phyloP scores from a whole-genome alignment of 2,888 invertebrate species.

The Drosophila paranaensis region DNA sequence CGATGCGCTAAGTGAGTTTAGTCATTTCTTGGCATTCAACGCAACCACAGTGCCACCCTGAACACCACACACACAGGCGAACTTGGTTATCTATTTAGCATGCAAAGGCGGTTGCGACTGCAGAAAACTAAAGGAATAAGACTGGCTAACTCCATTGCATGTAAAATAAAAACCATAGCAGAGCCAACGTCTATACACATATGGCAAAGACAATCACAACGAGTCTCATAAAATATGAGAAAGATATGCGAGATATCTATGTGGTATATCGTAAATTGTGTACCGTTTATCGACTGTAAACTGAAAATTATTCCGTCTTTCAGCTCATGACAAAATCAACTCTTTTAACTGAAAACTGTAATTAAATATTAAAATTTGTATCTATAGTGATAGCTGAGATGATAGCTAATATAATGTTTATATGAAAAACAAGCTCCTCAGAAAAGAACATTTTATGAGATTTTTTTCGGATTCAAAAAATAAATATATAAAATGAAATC shows the following conservation, averaged over 20 bases:
- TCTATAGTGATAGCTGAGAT: no score
- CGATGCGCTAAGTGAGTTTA: conserved; percentile 36
- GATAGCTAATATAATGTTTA: no score
- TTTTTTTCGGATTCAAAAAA: no score
- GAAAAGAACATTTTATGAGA: no score
- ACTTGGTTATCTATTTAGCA: conserved; percentile 57
- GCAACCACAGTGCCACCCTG: conserved; percentile 14
- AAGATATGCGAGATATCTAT: conserved; percentile 1
- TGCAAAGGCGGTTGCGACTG: conserved; percentile 54
- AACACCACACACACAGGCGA: conserved; percentile 4
- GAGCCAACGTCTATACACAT: conserved; percentile 23
- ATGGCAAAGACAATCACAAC: conserved; percentile 29
- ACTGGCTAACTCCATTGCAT: not conserved
- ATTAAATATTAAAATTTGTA: no score
- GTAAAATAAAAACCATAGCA: conserved; percentile 12
- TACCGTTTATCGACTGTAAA: not conserved
- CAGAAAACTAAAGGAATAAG: conserved; percentile 13
- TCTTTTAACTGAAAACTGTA: no score
- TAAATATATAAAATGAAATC: no score
- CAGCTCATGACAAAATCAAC: no score
- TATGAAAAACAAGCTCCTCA: no score
- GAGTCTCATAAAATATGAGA: not conserved
- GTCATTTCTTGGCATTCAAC: conserved; percentile 32
- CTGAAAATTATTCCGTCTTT: no score
- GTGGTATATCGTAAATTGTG: not conserved